Base-by-base conservation (phyloP, 2,113 vertebrate genomes). In the Ifrita kowaldi region DNA sequence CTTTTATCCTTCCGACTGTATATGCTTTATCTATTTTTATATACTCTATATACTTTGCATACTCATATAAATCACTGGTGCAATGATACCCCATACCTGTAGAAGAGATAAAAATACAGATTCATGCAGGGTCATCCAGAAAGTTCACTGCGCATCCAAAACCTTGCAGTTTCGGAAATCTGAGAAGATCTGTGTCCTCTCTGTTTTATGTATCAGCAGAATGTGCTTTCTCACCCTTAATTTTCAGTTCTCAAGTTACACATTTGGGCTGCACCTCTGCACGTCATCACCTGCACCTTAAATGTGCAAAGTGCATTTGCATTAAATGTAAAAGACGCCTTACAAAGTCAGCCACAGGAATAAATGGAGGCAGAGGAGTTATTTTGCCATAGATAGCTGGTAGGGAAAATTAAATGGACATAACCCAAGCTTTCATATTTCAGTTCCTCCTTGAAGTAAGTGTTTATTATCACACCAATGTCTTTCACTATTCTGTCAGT, bases 71-170 rank as follows among this genome's bases (percentile, higher is more conserved):
- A 44, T 85, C 56, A 80, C 8, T 42, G 23, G 12, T 64, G 21
- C 13, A 79, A 49, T 0, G 0, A 56, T 27, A 50, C 0, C 3
- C 6, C 1, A 1, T 75, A 37, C 9, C 17, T 71, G 7, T 4
- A 46, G 17, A 93, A 82, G 8, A 75, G 13, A 32, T 14, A 56
- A 32, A 63, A 93, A 53, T 8, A 50, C 3, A 1, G 13, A 3
- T 69, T 83, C 39, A 17, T 59, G 8, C 15, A 57, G 16, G 9
- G 27, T 73, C 9, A 42, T 16, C 9, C 8, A 44, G 49, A 91
- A 44, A 4, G 39, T 24, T 60, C 18, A 30, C 4, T 47, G 19
- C 30, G 41, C 6, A 41, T 56, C 15, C 5, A 23, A 89, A 37
- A 47, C 0, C 0, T 33, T 56, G n/a, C 0, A 0, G 9, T 83